phyloP scores from a whole-genome alignment of 2,888 invertebrate genomes.

The Pandemis heparana region DNA sequence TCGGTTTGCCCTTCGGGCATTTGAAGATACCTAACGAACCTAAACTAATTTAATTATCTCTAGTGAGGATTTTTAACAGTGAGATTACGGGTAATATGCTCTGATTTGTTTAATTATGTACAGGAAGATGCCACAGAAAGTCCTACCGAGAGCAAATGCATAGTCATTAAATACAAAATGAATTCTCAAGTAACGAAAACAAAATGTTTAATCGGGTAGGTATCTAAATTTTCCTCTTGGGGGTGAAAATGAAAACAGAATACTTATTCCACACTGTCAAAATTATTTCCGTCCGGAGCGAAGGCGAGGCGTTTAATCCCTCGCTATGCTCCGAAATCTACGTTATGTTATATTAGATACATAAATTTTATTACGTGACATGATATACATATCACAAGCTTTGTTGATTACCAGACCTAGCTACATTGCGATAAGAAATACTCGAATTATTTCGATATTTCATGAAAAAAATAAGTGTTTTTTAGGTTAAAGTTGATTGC shows the following conservation, averaged over 20 bases:
- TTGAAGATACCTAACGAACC: too few species aligned
- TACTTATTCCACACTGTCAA: conserved; percentile 6
- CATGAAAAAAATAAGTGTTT: neutral
- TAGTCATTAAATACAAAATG: neutral
- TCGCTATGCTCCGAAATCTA: conserved; percentile 5
- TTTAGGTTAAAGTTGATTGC: neutral
- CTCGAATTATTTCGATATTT: neutral
- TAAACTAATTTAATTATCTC: too few species aligned
- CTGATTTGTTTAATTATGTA: neutral
- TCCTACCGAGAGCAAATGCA: neutral
- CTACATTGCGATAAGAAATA: neutral
- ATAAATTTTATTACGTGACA: neutral
- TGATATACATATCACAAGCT: conserved; percentile 1
- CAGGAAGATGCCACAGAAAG: neutral
- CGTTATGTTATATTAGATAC: conserved; percentile 1
- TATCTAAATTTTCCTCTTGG: conserved; percentile 7
- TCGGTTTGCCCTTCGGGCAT: too few species aligned
- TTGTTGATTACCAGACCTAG: neutral
- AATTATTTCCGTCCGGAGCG: conserved; percentile 3
- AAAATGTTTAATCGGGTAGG: neutral
- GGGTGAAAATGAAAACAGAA: neutral
- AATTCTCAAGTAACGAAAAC: conserved; percentile 4
- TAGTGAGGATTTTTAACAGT: too few species aligned
- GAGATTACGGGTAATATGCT: too few species aligned
- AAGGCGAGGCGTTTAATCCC: conserved; percentile 3